Percentiles rank a stretch among this genome's conserved stretches.
Conservation (phyloP, 2,888 invertebrate species). For the Hyppa rectilinea region DNA sequence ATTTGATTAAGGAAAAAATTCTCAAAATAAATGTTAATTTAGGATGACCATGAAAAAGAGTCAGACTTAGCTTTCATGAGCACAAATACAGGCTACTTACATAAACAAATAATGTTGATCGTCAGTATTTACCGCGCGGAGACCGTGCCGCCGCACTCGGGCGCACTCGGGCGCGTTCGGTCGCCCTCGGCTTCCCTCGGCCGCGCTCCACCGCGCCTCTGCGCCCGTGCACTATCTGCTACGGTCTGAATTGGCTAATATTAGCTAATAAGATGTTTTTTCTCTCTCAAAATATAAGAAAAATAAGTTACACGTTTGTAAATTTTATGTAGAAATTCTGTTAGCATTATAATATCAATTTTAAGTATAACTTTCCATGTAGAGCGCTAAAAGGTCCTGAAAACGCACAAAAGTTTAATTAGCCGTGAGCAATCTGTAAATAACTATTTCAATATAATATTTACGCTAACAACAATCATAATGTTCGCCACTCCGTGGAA, state of each 20-base stretch:
- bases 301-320: constrained; percentile 11
- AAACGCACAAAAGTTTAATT: constrained; percentile 7
- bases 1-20: constrained; percentile 18
- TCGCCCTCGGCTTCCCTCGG: constrained; percentile 57
- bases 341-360: not conserved
- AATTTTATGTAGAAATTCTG: not conserved
- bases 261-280: constrained; percentile 55
- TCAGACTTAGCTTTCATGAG: constrained; percentile 46
- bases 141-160: constrained; percentile 53
- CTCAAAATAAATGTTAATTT: constrained; percentile 29
- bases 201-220: constrained; percentile 61
- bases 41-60: constrained; percentile 45
- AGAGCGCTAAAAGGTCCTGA: not conserved
- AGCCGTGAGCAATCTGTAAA: constrained; percentile 6
- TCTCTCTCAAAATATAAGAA: constrained; percentile 3
- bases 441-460: constrained; percentile 29
- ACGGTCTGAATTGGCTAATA: constrained; percentile 51
- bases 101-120: constrained; percentile 53
- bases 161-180: constrained; percentile 60
- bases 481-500: constrained; percentile 11
- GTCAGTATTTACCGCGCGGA: constrained; percentile 50
- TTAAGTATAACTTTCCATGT: no score
- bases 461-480: constrained; percentile 14
- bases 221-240: constrained; percentile 58
- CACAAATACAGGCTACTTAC: constrained; percentile 48